phyloP scores from a whole-genome alignment of 1,140 invertebrate species.

The fruit fly (Drosophila melanogaster) region DNA sequence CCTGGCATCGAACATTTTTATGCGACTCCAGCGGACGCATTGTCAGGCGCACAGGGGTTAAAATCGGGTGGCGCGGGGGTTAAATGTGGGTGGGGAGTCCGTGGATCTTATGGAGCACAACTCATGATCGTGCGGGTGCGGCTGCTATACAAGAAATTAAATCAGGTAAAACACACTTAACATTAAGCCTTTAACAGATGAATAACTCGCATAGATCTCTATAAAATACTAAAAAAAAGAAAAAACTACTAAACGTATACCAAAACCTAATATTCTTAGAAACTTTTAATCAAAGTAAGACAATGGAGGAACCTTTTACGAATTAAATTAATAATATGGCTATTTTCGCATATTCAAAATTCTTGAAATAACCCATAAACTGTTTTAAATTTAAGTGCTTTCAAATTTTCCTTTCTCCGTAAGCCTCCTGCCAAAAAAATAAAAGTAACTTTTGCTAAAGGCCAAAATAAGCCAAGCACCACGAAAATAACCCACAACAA shows the following conservation, averaged over 20 bases:
- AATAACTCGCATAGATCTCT: background rate
- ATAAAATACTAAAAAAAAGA: too few relatives aligned
- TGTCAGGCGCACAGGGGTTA: constrained; percentile 41
- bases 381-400: background rate
- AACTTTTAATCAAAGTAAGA: too few relatives aligned
- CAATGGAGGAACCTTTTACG: too few relatives aligned
- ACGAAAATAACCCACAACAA: constrained; percentile 9
- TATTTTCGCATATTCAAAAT: too few relatives aligned
- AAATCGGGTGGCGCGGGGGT: background rate
- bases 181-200: background rate
- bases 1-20: constrained; percentile 52
- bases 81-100: constrained; percentile 1
- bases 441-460: background rate
- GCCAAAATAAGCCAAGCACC: background rate
- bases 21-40: constrained; percentile 48
- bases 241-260: background rate
- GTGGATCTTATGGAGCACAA: constrained; percentile 1
- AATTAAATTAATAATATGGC: too few relatives aligned
- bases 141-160: background rate
- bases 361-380: too few relatives aligned
- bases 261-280: background rate
- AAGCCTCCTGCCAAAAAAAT: background rate
- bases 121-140: constrained; percentile 19
- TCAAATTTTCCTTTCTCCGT: background rate
- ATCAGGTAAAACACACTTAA: background rate